Base-by-base conservation (phyloP, 2,113 vertebrate species). In the Chiloscyllium plagiosum region DNA sequence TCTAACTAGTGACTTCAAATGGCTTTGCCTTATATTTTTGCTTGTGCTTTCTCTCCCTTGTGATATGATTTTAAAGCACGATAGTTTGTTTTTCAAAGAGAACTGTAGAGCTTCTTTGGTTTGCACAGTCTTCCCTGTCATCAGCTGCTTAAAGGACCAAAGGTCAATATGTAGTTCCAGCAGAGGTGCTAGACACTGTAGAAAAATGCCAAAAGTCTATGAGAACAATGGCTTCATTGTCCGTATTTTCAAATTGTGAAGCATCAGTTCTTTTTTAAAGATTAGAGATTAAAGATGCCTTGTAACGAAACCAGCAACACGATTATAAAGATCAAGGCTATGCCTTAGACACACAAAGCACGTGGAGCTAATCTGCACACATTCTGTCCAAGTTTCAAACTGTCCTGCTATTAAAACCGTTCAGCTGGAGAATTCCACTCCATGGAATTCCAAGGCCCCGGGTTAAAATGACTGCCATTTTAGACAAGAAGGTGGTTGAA, bases 401-500 rank as follows among this genome's bases (percentile, higher is more conserved):
- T 90, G 50, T 89, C 50, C 86, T 29, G 20, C 26, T 61, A 90
- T 56, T 90, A 90, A 90, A 90, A 90, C 61, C 52, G 29, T 90
- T 90, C 87, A 90, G 24, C 87, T 61, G 6, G 52, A 90, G 87
- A 90, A 61, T 90, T 61, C 87, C 52, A 33, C 52, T 90, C 10
- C 24, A 90, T 4, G 6, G 87, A 29, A 61, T 90, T 65, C 87
- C 4, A 61, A 90, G 26, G 87, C 87, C 87, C 50, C 87, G 5
- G 87, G 87, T 90, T 90, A 90, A 65, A 90, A 90, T 61, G 26
- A 90, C 52, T 61, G 26, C 52, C 52, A 61, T 90, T 90, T 90
- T 90, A 90, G 52, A 61, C 29, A 13, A 61, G 87, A 61, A 29
- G 52, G 87, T 90, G 87, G 52, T 90, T 90, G 87, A 90, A 90